phyloP scores from a whole-genome alignment of 2,113 vertebrate genomes.

The Hylia prasina region DNA sequence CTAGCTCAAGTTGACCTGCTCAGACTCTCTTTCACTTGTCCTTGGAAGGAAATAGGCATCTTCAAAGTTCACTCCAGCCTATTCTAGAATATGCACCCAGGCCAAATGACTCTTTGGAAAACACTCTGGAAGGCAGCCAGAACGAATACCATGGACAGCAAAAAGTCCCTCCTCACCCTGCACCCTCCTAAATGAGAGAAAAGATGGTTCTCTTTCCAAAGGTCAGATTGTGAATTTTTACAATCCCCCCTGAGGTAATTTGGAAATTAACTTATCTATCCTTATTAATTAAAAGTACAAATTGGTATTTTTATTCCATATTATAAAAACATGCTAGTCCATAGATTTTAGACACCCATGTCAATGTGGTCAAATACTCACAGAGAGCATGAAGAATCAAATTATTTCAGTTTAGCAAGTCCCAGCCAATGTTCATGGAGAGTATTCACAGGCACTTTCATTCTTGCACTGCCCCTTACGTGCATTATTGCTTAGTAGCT shows the following conservation, averaged over 20 bases:
- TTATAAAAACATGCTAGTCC: not conserved
- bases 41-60: not conserved
- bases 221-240: not conserved
- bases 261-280: not conserved
- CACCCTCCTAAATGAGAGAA: not conserved
- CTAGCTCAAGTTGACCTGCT: not conserved
- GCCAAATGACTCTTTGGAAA: not conserved
- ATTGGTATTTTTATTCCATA: not conserved
- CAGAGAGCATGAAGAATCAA: not conserved
- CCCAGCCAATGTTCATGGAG: not conserved
- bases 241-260: not conserved
- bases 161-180: not conserved
- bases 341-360: not conserved
- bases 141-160: not conserved
- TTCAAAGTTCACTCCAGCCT: not conserved
- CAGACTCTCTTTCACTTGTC: not conserved
- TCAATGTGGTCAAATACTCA: not conserved
- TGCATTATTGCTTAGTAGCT: not conserved
- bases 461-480: not conserved
- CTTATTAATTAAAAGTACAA: not conserved
- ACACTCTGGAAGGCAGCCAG: fast-evolving
- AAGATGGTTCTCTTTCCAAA: not conserved
- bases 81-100: not conserved
- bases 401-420: not conserved
- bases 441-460: not conserved